Percentiles rank a stretch among this genome's conserved stretches.
phyloP scores from a whole-genome alignment of 2,888 invertebrate genomes.

The Limenitis camilla region DNA sequence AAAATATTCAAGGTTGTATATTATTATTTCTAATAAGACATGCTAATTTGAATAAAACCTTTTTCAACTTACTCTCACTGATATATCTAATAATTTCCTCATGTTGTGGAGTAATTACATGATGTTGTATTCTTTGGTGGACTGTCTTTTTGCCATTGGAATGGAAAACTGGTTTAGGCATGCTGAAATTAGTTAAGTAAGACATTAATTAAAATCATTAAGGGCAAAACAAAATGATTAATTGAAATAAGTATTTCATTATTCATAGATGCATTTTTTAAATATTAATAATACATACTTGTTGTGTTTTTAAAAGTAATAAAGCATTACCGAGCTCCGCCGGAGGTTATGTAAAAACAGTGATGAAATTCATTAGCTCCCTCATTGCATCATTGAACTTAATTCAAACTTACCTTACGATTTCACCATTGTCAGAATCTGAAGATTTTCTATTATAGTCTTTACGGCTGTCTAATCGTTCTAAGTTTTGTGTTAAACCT shows the following conservation, averaged over 20 bases:
- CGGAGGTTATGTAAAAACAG: slow-evolving; percentile 68
- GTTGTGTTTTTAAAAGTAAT: slow-evolving; percentile 4
- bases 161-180: slow-evolving; percentile 88
- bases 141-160: slow-evolving; percentile 78
- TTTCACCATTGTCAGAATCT: slow-evolving; percentile 79
- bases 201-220: background rate
- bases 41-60: background rate
- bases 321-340: slow-evolving; percentile 24
- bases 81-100: slow-evolving; percentile 91
- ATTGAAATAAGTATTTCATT: background rate
- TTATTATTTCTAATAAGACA: too few species aligned
- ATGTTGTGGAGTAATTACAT: slow-evolving; percentile 83
- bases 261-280: background rate
- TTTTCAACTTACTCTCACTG: slow-evolving; percentile 83
- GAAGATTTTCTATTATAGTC: slow-evolving; percentile 80
- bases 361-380: slow-evolving; percentile 51
- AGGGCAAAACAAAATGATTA: background rate
- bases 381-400: slow-evolving; percentile 32
- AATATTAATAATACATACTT: background rate
- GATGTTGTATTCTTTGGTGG: slow-evolving; percentile 74
- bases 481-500: slow-evolving; percentile 88
- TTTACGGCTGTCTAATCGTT: slow-evolving; percentile 83
- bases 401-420: slow-evolving; percentile 73
- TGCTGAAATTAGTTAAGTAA: slow-evolving; percentile 57
- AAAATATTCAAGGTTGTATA: too few species aligned